These are phyloP conservation scores for Phenganax stokvisi DNA, from an alignment of 92 coral and sea anemone genomes.

Conservation along the genomic window DNA sequence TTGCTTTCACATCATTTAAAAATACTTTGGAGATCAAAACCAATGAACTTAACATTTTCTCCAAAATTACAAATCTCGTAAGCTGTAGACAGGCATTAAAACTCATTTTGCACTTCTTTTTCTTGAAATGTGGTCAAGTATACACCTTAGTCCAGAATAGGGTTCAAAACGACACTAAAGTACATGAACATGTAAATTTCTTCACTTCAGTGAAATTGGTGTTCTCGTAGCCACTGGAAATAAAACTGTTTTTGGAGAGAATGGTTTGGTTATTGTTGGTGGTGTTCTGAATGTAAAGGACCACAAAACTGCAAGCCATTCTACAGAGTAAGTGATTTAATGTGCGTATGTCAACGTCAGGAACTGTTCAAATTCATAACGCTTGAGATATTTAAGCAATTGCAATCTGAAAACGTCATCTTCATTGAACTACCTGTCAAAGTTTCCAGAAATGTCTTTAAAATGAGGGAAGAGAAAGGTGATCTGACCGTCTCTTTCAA, in stretches of 20 bases:
- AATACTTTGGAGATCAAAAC: slow-evolving; percentile 56
- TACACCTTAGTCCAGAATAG: not conserved
- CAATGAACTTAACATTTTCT: slow-evolving; percentile 34
- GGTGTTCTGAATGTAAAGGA: slow-evolving; percentile 50
- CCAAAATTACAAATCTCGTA: slow-evolving; percentile 55
- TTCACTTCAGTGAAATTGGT: slow-evolving; percentile 62
- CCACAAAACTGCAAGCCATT: not conserved
- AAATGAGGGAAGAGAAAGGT: too few species aligned
- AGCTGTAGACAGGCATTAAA: not conserved
- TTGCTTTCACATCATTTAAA: slow-evolving; percentile 54
- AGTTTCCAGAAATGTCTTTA: too few species aligned
- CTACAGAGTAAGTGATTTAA: not conserved
- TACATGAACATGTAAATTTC: too few species aligned
- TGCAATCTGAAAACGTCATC: not conserved
- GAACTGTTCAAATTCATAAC: not conserved
- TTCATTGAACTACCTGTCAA: too few species aligned
- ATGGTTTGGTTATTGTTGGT: slow-evolving; percentile 79
- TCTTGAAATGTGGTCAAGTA: too few species aligned
- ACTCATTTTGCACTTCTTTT: not conserved
- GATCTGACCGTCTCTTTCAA: too few species aligned
- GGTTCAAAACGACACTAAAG: too few species aligned
- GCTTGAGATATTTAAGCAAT: not conserved
- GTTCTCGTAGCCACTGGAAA: slow-evolving; percentile 41
- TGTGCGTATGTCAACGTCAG: not conserved
- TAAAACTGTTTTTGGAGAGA: slow-evolving; percentile 40